Conservation (phyloP, 2,888 invertebrate genomes). For the Eurytoma californica region DNA sequence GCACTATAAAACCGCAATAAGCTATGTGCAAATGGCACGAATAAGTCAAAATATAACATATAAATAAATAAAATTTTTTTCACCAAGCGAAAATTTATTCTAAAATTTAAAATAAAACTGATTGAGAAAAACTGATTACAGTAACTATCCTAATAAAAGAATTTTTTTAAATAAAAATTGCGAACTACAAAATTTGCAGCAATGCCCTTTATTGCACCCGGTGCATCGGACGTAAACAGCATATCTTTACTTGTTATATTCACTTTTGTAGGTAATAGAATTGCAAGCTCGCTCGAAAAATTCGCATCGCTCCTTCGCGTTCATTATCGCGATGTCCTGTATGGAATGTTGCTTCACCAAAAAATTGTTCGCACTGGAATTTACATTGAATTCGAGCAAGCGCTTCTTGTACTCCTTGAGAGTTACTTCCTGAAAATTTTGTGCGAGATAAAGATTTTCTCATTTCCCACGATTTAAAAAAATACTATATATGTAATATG, state of each 20-base stretch:
- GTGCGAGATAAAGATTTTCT: not conserved
- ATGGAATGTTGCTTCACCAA: slow-evolving; percentile 98
- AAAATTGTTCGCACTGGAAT: slow-evolving; percentile 85
- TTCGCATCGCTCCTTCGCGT: slow-evolving; percentile 94
- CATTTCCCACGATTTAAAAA: not conserved
- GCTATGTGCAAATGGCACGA: too few species aligned
- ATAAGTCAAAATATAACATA: too few species aligned
- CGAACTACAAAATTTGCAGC: too few species aligned
- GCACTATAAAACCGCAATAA: too few species aligned
- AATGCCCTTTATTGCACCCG: too few species aligned
- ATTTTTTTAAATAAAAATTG: too few species aligned
- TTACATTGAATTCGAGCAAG: slow-evolving; percentile 60
- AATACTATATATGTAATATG: not conserved
- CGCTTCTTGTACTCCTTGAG: slow-evolving; percentile 90
- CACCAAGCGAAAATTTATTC: too few species aligned
- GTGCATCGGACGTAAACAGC: not conserved
- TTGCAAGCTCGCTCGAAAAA: slow-evolving; percentile 98
- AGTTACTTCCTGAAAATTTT: slow-evolving; percentile 75
- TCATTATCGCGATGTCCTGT: slow-evolving; percentile 98
- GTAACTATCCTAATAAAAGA: too few species aligned
- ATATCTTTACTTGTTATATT: slow-evolving; percentile 83
- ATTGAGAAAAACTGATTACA: too few species aligned
- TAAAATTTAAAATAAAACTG: too few species aligned
- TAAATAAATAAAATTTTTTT: too few species aligned
- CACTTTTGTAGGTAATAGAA: slow-evolving; percentile 92